Percentiles rank a stretch among this genome's conserved stretches.
Evolutionary conservation across 2,797 vertebrate species (phyloP).

Genomic region (Chrosomus eos): DNA sequence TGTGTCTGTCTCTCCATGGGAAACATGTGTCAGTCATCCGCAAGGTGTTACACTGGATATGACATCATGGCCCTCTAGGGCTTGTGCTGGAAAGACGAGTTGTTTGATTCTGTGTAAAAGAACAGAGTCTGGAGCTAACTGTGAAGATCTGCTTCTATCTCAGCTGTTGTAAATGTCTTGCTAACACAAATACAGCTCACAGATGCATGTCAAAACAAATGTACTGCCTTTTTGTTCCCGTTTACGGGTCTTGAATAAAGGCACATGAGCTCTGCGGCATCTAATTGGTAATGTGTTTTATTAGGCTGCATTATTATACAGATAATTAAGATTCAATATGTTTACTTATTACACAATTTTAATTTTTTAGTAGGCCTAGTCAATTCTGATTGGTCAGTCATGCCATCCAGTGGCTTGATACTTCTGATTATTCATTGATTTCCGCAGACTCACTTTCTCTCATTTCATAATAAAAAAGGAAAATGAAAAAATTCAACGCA

Average conservation of each 20-base stretch:
- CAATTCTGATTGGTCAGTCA: neutral
- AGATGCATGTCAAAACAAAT: slow-evolving; percentile 72
- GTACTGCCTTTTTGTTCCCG: slow-evolving; percentile 43
- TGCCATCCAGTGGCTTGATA: neutral
- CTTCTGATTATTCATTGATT: neutral
- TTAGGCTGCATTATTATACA: neutral
- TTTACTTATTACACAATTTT: neutral
- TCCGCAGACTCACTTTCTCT: neutral
- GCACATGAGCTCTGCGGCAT: neutral
- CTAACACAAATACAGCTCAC: slow-evolving; percentile 78
- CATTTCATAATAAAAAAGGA: neutral
- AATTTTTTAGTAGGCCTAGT: no score
- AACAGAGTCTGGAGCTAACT: slow-evolving; percentile 78
- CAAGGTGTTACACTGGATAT: slow-evolving; percentile 82
- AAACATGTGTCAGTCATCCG: slow-evolving; percentile 81
- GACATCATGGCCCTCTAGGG: slow-evolving; percentile 85
- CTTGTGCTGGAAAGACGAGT: slow-evolving; percentile 77
- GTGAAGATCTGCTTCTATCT: slow-evolving; percentile 73
- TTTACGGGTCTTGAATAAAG: slow-evolving; percentile 46
- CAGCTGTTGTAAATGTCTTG: slow-evolving; percentile 69
- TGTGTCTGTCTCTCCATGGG: slow-evolving; percentile 65
- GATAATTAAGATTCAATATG: neutral
- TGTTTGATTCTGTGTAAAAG: slow-evolving; percentile 82
- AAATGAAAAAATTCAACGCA: neutral
- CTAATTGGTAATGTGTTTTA: slow-evolving; percentile 15